Evolutionary conservation across 2,113 vertebrate species (phyloP), one percentile per base, ranked within the genome.

Genomic region (Gorsachius goisagi): DNA sequence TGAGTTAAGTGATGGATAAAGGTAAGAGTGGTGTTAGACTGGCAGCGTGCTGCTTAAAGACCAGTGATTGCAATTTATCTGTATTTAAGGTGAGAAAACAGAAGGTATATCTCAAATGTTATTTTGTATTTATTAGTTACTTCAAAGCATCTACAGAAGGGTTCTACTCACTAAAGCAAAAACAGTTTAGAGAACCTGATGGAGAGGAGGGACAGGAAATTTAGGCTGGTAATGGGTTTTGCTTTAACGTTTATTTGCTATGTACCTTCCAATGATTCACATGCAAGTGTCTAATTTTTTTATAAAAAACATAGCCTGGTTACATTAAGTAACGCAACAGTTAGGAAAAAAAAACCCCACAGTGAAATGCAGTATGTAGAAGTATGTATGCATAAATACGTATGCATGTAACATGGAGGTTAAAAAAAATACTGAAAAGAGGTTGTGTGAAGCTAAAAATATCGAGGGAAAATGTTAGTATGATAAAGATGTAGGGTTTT

Each of bases 261-360:
- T 26, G 12, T 59, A 56, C 17, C 8, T 82, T 66, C 18, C 41
- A 67, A 30, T 49, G 19, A 71, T 47, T 35, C 56, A 67, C 28
- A 50, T 62, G 11, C 24, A 66, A 55, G 27, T 74, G 17, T 74
- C 41, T 87, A 53, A 62, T 32, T 47, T 69, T 3, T 28, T 83
- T 62, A 27, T 44, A 27, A 49, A 44, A 52, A 39, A 55, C 41
- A 32, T 5, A 66, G 17, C 1, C 47, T 64, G 6, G 15, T 76
- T 75, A 15, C 15, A 41, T 75, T 63, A 76, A 85, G 3, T 44
- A 87, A 75, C 30, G 17, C 0, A 1, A 11, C 24, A 74, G 5
- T 53, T 47, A 52, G 16, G 12, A 7, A 20, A 58, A 69, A 64
- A 69, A 64, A 33, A 0, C 0, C 0, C 3, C 12, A 45, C 9